Evolutionary conservation across 2,797 vertebrate genomes (phyloP).

Genomic region (Fistularia tabacaria): DNA sequence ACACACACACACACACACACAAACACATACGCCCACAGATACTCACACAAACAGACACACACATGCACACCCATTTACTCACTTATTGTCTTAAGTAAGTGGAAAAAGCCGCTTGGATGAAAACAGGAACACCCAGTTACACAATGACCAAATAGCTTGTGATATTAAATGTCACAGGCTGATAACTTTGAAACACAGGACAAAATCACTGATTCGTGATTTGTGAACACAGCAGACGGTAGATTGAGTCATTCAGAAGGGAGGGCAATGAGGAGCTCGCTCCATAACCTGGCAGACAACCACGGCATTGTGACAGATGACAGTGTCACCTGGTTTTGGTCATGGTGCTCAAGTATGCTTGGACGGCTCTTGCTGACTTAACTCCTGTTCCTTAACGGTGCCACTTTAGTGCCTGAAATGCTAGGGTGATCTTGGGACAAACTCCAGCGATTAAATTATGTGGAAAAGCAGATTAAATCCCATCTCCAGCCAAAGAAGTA

Average conservation of each 20-base stretch:
- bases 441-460: slow-evolving; percentile 60
- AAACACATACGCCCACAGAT: too few species aligned
- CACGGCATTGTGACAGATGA: slow-evolving; percentile 36
- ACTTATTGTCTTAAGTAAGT: too few species aligned
- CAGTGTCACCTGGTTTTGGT: slow-evolving; percentile 28
- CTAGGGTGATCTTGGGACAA: slow-evolving; percentile 56
- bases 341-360: slow-evolving; percentile 42
- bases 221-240: background rate
- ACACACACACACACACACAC: too few species aligned
- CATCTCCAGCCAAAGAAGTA: slow-evolving; percentile 32
- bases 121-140: too few species aligned
- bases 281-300: slow-evolving; percentile 33
- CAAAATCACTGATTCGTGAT: background rate
- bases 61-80: too few species aligned
- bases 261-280: slow-evolving; percentile 24
- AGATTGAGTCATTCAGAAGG: slow-evolving; percentile 26
- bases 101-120: too few species aligned
- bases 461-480: slow-evolving; percentile 63
- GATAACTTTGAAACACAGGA: background rate
- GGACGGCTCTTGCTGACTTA: slow-evolving; percentile 38
- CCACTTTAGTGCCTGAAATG: slow-evolving; percentile 43
- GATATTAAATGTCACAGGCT: background rate
- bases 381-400: slow-evolving; percentile 28
- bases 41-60: too few species aligned
- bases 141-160: too few species aligned